Evolutionary conservation across 2,888 invertebrate species (phyloP), one percentile per base, ranked within the genome.

Genomic region (Beris morrisii): DNA sequence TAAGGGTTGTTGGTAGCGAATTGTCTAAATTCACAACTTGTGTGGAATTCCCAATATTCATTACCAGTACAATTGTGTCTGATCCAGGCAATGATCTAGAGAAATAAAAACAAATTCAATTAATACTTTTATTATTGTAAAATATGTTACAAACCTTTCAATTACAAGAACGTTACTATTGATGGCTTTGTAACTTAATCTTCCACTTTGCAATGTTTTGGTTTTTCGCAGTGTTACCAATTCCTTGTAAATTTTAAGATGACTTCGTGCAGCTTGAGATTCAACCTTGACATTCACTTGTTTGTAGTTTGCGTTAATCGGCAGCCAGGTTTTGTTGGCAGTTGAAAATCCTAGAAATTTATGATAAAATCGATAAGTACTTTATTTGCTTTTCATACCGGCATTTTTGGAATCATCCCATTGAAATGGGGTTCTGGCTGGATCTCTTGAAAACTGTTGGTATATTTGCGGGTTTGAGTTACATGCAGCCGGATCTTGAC

Each of bases 401-500:
- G 78, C 53, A 72, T 82, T 84, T 3, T 71, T 75, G 0, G 77
- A 75, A 54, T 75, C 72, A 72, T 82, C 82, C 88, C 88, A 88
- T 71, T 87, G 88, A 74, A 84, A 86, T 0, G 88, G 88, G 0
- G 87, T 86, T 28, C 88, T 81, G 59, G 82, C 83, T 0, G 86
- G 82, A 77, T 90, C 90, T 4, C 90, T 80, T 0, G 86, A 85
- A 31, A 79, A 82, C 46, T 78, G 73, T 69, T 82, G 79, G 76
- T 87, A 89, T 70, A 85, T 83, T 2, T 82, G 72, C 0, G 85
- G 83, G 71, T 88, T 88, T 0, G 85, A 85, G 73, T 86, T 86
- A 73, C 85, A 86, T 2, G 87, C 89, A 4, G 84, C 83, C 0
- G 88, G 86, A 78, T 88, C 90, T 0, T 82, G 77, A 0, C 88